A percentile compares a stretch with the other conserved stretches of the same genome.
Evolutionary conservation across 37 sponge, comb jelly and placozoan species (phyloP).

Genomic region (Amphimedon queenslandica): DNA sequence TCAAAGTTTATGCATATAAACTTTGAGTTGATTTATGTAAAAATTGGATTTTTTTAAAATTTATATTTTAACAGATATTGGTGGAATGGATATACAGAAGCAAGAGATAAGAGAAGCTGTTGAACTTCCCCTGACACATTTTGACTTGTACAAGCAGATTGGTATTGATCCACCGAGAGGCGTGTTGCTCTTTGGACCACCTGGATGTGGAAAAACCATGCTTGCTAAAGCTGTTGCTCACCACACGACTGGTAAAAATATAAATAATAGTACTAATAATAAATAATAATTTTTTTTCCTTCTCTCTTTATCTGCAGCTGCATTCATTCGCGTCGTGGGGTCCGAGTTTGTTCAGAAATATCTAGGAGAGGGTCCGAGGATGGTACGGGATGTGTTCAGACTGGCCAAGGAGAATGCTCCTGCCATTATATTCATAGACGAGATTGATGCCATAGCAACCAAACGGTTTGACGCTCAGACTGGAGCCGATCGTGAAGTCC

Average conservation of each 20-base stretch:
- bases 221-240: constrained; percentile 96
- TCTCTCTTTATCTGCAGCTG: constrained; percentile 42
- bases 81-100: constrained; percentile 99
- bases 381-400: constrained; percentile 98
- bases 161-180: constrained; percentile 99
- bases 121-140: constrained; percentile 95
- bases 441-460: constrained; percentile 99
- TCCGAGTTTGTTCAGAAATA: constrained; percentile 99
- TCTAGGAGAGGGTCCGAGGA: constrained; percentile 94
- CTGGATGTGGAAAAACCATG: constrained; percentile 99
- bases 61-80: constrained; percentile 37
- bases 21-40: no score
- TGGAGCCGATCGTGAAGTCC: constrained; percentile 98
- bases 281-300: background rate
- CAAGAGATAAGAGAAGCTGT: constrained; percentile 98
- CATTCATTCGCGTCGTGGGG: constrained; percentile 96
- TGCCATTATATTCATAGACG: constrained; percentile 97
- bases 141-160: constrained; percentile 97
- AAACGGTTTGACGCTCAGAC: constrained; percentile 99
- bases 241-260: constrained; percentile 66
- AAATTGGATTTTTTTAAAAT: no score
- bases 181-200: constrained; percentile 97
- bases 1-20: no score
- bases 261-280: background rate
- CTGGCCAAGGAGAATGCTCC: constrained; percentile 98